Conservation (phyloP, 1,140 invertebrate species). For the Tetragnatha versicolor region DNA sequence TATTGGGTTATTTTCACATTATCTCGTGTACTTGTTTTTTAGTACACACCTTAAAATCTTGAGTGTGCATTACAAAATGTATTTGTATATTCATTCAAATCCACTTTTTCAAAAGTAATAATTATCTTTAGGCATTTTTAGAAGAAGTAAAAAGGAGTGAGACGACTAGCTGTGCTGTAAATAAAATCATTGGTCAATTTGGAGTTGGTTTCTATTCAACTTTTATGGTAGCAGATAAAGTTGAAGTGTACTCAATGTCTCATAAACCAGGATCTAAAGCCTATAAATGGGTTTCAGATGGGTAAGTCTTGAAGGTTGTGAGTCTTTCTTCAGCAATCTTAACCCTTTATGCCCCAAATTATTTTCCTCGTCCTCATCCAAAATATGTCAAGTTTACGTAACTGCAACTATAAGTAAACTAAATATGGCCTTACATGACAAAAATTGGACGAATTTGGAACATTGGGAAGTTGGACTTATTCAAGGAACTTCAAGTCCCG, state of each 20-base stretch:
- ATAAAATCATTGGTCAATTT: slow-evolving; percentile 93
- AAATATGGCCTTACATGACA: too few species aligned
- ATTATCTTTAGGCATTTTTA: slow-evolving; percentile 73
- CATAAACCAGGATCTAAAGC: slow-evolving; percentile 69
- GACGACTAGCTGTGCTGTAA: slow-evolving; percentile 69
- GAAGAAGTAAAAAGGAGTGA: slow-evolving; percentile 81
- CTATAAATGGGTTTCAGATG: slow-evolving; percentile 88
- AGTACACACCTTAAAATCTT: neutral
- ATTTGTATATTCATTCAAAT: neutral
- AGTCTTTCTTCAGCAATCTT: too few species aligned
- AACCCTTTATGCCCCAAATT: too few species aligned
- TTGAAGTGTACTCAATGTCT: slow-evolving; percentile 84
- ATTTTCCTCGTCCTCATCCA: too few species aligned
- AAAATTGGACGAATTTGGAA: too few species aligned
- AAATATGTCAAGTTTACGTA: too few species aligned
- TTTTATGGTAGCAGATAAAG: slow-evolving; percentile 95
- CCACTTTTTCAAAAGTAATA: neutral
- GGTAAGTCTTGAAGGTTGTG: too few species aligned
- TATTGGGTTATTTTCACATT: too few species aligned
- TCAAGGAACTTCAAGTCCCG: too few species aligned
- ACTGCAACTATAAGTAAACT: too few species aligned
- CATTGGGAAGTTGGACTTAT: too few species aligned
- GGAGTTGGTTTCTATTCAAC: slow-evolving; percentile 98
- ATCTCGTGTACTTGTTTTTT: too few species aligned
- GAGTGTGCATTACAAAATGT: neutral